Conservation (phyloP, 2,797 vertebrate genomes). For the Bovichtus diacanthus region DNA sequence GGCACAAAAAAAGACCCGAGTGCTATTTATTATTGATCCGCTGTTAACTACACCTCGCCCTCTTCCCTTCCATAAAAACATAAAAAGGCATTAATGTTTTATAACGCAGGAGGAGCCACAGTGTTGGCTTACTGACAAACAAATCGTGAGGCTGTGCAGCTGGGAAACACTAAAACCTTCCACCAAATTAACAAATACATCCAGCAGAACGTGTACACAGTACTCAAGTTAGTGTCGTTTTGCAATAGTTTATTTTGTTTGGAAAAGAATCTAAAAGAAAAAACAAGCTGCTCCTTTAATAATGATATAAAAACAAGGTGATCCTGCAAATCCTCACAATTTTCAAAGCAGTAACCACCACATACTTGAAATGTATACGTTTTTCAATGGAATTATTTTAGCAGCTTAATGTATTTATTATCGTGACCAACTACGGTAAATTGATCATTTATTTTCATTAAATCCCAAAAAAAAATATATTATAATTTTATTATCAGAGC, state of each 20-base stretch:
- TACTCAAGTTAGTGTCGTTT: background rate
- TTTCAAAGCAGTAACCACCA: background rate
- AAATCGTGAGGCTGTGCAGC: background rate
- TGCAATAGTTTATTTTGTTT: too few species aligned
- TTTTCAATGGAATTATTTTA: background rate
- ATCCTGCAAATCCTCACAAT: background rate
- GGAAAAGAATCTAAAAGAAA: background rate
- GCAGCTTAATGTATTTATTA: too few species aligned
- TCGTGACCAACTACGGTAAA: too few species aligned
- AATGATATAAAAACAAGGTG: background rate
- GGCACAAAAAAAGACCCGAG: conserved; percentile 25
- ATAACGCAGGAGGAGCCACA: conserved; percentile 8
- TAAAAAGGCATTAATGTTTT: conserved; percentile 58
- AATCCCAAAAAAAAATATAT: too few species aligned
- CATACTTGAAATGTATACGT: background rate
- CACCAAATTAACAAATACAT: background rate
- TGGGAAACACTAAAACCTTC: background rate
- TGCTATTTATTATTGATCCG: conserved; percentile 73
- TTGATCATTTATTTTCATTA: too few species aligned
- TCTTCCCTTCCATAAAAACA: conserved; percentile 49
- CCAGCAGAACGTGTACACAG: too few species aligned
- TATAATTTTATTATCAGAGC: too few species aligned
- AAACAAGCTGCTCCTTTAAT: background rate
- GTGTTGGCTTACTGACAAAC: background rate
- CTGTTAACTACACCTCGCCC: conserved; percentile 51